Evolutionary conservation across 2,888 invertebrate species (phyloP), one percentile per base, ranked within the genome.

Genomic region (Rhagonycha lutea): DNA sequence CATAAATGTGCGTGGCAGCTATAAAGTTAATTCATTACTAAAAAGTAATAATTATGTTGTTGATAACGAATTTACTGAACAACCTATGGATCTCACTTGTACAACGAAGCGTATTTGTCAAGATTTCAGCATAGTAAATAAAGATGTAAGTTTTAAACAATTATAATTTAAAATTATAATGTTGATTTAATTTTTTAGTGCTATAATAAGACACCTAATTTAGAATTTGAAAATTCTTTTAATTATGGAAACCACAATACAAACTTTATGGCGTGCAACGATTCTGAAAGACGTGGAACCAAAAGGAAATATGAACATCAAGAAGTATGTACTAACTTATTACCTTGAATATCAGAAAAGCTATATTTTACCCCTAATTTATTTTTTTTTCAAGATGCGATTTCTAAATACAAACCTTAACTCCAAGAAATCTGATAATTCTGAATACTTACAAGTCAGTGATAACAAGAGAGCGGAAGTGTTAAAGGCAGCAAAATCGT

Each of bases 401-500:
- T 63, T 29, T 29, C 8, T 32, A 10, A 61, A 23, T 18, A 1
- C 68, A 29, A 67, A 26, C 60, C 26, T 7, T 12, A 47, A 68
- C 24, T 12, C 11, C 0, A 18, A 9, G n/a, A 47, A 47, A n/a
- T 47, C n/a, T 47, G 47, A 47, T n/a, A 47, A 47, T 47, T 47
- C 47, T 8, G 47, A 47, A n/a, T 47, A 47, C n/a, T 3, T 68
- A 3, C 72, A 74, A 62, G 24, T 14, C 61, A 24, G 62, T 9
- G 77, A 77, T 24, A 70, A 61, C 23, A 78, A 72, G 69, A 82
- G 85, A 73, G 81, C 81, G 1, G 88, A 88, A 77, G 86, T 89
- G 4, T 75, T 88, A 63, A 87, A 86, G 80, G 88, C 88, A 4
- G 89, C 89, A 0, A 88, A 87, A 81, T 86, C 87, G 0, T 78